Conservation (phyloP, 2,113 vertebrate genomes). For the Bujurquina vittata region DNA sequence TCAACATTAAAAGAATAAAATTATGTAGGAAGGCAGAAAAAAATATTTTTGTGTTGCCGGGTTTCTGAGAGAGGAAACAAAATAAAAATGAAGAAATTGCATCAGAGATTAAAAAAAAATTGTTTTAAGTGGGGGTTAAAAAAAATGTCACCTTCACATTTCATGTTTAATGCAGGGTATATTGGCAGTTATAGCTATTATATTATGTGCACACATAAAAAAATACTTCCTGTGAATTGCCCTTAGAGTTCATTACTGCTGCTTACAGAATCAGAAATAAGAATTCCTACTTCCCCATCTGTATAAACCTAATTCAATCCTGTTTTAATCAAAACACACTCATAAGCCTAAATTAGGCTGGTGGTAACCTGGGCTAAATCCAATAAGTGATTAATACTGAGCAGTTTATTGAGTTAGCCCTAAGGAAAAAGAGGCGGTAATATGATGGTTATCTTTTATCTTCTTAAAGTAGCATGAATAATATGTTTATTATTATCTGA, state of each 20-base stretch:
- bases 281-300: neutral
- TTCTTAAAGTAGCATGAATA: neutral
- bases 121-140: neutral
- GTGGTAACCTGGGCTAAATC: neutral
- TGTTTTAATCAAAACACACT: neutral
- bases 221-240: neutral
- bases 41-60: neutral
- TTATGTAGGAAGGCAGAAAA: neutral
- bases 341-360: neutral
- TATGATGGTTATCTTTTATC: neutral
- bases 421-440: neutral
- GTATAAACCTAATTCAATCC: neutral
- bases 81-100: neutral
- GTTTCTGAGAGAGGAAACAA: neutral
- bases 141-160: neutral
- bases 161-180: neutral
- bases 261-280: neutral
- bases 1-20: no score
- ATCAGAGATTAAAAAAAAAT: neutral
- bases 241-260: neutral
- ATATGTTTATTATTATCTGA: neutral
- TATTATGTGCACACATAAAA: neutral
- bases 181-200: neutral
- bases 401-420: neutral
- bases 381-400: slow-evolving; percentile 9